Percentiles rank a stretch among this genome's conserved stretches.
These are phyloP conservation scores for Gymnobelideus leadbeateri DNA, from an alignment of 2,113 vertebrate genomes.

Conservation along the genomic window DNA sequence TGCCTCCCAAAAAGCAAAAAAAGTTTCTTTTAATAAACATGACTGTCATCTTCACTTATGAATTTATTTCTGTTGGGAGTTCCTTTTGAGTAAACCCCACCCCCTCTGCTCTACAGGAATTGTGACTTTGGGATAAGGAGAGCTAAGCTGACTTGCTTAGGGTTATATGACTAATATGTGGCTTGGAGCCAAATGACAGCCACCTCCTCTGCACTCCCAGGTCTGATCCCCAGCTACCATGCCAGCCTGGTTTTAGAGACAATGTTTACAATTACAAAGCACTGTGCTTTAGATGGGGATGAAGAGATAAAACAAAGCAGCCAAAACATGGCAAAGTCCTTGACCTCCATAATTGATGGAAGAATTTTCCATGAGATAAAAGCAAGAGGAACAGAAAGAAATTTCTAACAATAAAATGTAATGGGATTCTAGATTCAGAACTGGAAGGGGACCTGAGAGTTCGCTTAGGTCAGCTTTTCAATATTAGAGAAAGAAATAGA, in stretches of 20 bases:
- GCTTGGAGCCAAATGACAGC: not conserved
- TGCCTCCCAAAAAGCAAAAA: too few relatives aligned
- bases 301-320: not conserved
- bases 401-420: not conserved
- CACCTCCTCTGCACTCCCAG: not conserved
- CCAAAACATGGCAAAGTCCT: not conserved
- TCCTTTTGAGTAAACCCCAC: not conserved
- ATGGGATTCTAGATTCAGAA: not conserved
- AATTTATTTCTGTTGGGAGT: not conserved
- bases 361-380: not conserved
- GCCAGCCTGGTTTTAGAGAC: not conserved
- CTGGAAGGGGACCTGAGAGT: too few relatives aligned
- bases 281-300: not conserved
- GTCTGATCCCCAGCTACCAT: not conserved
- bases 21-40: not conserved
- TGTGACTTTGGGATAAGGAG: not conserved
- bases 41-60: not conserved
- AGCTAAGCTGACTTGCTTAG: not conserved
- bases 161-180: not conserved
- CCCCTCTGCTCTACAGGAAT: not conserved
- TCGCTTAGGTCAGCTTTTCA: too few relatives aligned
- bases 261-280: not conserved
- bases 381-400: not conserved
- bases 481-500: not conserved
- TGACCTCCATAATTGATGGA: not conserved